Percentiles rank a stretch among this genome's conserved stretches.
Conservation (phyloP, 2,113 vertebrate genomes). For the Lepisosteus osseus region DNA sequence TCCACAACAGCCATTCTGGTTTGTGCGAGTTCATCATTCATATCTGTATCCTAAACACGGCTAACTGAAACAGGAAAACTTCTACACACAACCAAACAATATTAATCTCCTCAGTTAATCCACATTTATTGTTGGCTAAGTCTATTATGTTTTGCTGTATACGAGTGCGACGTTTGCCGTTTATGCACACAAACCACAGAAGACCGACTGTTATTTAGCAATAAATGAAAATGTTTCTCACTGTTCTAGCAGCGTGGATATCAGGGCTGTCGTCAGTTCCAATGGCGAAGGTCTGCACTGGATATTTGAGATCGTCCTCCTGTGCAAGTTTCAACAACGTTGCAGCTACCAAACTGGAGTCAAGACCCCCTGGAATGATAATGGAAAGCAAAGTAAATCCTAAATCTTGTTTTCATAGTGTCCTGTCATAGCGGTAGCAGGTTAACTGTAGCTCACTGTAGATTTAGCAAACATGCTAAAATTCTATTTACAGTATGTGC, state of each 20-base stretch:
- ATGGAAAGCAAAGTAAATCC: neutral
- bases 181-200: neutral
- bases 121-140: too few relatives aligned
- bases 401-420: too few relatives aligned
- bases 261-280: constrained; percentile 88
- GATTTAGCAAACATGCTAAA: neutral
- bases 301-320: constrained; percentile 69
- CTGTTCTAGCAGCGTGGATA: constrained; percentile 82
- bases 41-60: too few relatives aligned
- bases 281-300: constrained; percentile 87
- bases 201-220: neutral
- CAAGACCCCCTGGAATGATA: constrained; percentile 74
- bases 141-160: too few relatives aligned
- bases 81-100: too few relatives aligned
- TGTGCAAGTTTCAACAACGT: constrained; percentile 79
- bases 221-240: constrained; percentile 29
- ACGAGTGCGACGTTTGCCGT: too few relatives aligned
- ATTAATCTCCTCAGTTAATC: too few relatives aligned
- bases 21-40: too few relatives aligned
- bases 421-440: too few relatives aligned
- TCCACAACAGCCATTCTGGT: too few relatives aligned
- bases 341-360: constrained; percentile 90
- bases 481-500: neutral
- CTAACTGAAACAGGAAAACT: too few relatives aligned
- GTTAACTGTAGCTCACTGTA: neutral